Evolutionary conservation across 2,797 vertebrate genomes (phyloP).

Genomic region (Argentina silus): DNA sequence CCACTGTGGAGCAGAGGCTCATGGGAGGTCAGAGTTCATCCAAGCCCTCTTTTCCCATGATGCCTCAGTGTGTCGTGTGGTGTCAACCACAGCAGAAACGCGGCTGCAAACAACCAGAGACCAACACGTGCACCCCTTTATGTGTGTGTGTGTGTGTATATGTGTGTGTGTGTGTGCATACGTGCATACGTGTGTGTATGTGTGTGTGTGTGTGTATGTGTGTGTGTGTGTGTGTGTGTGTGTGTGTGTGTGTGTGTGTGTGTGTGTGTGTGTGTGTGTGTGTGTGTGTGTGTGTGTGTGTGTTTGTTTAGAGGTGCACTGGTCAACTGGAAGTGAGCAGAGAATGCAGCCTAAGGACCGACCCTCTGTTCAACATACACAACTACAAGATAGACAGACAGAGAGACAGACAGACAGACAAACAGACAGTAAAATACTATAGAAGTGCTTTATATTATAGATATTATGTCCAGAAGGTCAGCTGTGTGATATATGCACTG

Average conservation of each 20-base stretch:
- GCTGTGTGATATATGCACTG: not conserved
- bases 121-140: conserved; percentile 84
- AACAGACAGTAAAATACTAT: conserved; percentile 11
- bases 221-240: conserved; percentile 46
- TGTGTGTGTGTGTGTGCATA: conserved; percentile 64
- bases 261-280: conserved; percentile 63
- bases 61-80: conserved; percentile 96
- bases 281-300: conserved; percentile 64
- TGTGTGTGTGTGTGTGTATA: conserved; percentile 73
- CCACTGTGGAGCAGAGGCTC: conserved; percentile 86
- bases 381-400: conserved; percentile 50
- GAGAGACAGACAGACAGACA: conserved; percentile 19
- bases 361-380: conserved; percentile 75
- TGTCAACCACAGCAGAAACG: conserved; percentile 99
- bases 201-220: conserved; percentile 26
- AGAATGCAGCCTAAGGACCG: conserved; percentile 95
- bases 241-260: conserved; percentile 71
- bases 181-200: conserved; percentile 64
- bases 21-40: conserved; percentile 73
- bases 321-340: conserved; percentile 96
- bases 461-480: conserved; percentile 6
- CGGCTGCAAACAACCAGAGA: conserved; percentile 98
- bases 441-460: not conserved
- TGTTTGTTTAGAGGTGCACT: conserved; percentile 71
- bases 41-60: conserved; percentile 79